Evolutionary conservation across 2,888 invertebrate genomes (phyloP), one percentile per base, ranked within the genome.

Genomic region (Drosophila borborema): DNA sequence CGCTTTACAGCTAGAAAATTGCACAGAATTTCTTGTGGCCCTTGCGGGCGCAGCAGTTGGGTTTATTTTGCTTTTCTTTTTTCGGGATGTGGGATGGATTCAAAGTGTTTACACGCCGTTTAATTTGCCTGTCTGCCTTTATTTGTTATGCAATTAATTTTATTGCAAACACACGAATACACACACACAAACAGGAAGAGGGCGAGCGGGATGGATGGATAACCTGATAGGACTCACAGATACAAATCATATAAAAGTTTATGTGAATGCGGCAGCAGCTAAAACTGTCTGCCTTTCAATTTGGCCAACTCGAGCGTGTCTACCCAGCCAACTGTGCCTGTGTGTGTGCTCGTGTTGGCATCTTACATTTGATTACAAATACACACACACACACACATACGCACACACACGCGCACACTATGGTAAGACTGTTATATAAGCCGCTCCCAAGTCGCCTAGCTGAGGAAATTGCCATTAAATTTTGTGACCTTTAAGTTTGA

Each of bases 141-240:
- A 87, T 84, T 89, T 89, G 89, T 77, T 72, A 73, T 79, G 88
- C 85, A 85, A 89, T 89, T 87, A 89, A 85, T 87, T 89, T 87
- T 82, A 74, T 85, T 85, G 85, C 82, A 73, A 58, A 65, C 64
- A 77, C 46, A 60, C 58, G 64, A 40, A 48, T 56, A 61, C 67
- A 64, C 67, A 64, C 54, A 40, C 10, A 31, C 18, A 46, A 38
- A 68, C 36, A 40, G 20, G 41, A 16, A 16, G 1, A 31, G n/a
- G 5, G 48, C 0, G 49, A 9, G 12, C 0, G 31, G 31, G 31
- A 31, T 6, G 2, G 18, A 51, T 51, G 31, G 16, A 64, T 14
- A 53, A 20, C 38, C 43, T 51, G 58, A 54, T 59, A 55, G 48
- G 51, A 67, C 79, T 75, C 85, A 66, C 74, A 83, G 80, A 83